Base-by-base conservation (phyloP, 2,113 vertebrate species). In the Fukomys damarensis region DNA sequence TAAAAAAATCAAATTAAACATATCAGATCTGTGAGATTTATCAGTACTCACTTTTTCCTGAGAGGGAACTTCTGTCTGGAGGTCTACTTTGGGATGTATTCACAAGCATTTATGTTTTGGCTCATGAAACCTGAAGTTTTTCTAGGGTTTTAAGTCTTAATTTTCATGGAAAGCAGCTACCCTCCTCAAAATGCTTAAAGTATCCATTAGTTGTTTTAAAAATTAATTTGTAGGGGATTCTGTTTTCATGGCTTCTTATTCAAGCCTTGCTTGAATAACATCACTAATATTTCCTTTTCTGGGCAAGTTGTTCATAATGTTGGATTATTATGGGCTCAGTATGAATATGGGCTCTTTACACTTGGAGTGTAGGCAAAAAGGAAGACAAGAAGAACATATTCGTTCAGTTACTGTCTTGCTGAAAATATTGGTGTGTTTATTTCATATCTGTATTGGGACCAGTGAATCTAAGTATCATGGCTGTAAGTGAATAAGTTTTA, bases 11-110 rank as follows among this genome's bases (percentile, higher is more conserved):
- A 96, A 32, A 26, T 86, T 92, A 77, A 74, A 66, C n/a, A 93
- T 93, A 35, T 46, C 52, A 81, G n/a, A 82, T 96, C 66, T 93
- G 61, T 41, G 96, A 89, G 54, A 82, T 87, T 89, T 97, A n/a
- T 89, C 81, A 84, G 35, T 38, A 56, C 22, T 87, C 19, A 76
- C 14, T 19, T 58, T 95, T 93, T 93, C 41, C 74, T 80, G 63
- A 86, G 90, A 72, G 49, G 49, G 4, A 38, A 24, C 24, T 96
- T 95, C 14, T 7, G 17, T 43, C 20, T 93, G 22, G 22, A 86
- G 43, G 66, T 74, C 30, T 89, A 52, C 61, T 65, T 0, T 35
- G 43, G 2, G 52, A 13, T 54, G 28, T 84, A 89, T 46, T 70
- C 72, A 84, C 0, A 84, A 96, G 38, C 30, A 68, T 77, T 74